Conservation (phyloP, 2,113 vertebrate species). For the Zosterops pallidus region DNA sequence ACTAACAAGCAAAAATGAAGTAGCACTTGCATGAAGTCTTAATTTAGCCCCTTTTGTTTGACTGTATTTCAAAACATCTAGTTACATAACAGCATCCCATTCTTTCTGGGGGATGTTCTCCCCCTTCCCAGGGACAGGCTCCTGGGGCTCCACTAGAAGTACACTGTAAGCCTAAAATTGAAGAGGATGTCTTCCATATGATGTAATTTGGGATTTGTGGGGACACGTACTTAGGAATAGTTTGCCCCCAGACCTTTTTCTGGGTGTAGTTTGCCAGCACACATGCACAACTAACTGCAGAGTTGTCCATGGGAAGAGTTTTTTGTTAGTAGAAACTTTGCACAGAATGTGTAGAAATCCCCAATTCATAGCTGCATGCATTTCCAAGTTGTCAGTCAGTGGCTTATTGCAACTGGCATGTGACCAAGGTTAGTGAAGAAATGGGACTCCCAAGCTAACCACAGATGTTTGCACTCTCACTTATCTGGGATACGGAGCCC, state of each 20-base stretch:
- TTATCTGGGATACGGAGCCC: not conserved
- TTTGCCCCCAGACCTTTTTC: not conserved
- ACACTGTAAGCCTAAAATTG: not conserved
- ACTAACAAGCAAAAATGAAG: not conserved
- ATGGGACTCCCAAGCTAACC: not conserved
- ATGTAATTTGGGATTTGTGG: not conserved
- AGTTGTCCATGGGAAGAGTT: accelerated
- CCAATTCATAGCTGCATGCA: accelerated
- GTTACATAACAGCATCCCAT: not conserved
- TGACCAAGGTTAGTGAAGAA: not conserved
- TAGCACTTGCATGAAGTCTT: not conserved
- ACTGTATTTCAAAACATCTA: not conserved
- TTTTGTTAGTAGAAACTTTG: not conserved
- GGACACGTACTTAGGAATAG: accelerated
- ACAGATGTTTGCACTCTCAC: not conserved
- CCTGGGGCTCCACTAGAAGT: not conserved
- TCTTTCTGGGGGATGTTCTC: not conserved
- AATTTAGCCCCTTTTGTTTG: not conserved
- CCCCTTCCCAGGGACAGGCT: not conserved
- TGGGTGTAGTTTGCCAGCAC: not conserved
- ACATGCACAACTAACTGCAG: not conserved
- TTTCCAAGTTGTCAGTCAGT: accelerated
- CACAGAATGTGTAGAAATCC: accelerated
- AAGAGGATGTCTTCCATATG: not conserved
- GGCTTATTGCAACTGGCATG: not conserved